Conservation (phyloP, 2,113 vertebrate species). For the Psilopogon haemacephalus region DNA sequence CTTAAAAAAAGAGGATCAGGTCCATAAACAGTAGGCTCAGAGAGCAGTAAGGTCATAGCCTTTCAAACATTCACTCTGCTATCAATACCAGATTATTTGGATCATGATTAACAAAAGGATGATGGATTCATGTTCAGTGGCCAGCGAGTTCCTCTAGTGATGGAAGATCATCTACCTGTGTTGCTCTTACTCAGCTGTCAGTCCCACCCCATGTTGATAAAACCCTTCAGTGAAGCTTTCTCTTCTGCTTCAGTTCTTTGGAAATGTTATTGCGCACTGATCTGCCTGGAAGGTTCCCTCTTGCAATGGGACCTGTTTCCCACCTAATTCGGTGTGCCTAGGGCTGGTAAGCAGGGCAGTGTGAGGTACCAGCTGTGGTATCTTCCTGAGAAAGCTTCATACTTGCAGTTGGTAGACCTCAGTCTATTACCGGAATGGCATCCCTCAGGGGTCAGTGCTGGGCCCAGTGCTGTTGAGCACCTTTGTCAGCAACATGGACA, state of each 20-base stretch:
- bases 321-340: not conserved
- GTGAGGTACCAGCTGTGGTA: not conserved
- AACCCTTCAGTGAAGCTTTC: not conserved
- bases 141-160: not conserved
- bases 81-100: not conserved
- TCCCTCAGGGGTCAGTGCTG: too few species aligned
- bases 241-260: not conserved
- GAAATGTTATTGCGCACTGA: not conserved
- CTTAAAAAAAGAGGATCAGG: not conserved
- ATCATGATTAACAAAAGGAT: not conserved
- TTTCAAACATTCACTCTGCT: not conserved
- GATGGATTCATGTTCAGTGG: not conserved
- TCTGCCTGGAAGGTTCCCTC: not conserved
- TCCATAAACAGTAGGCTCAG: not conserved
- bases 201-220: not conserved
- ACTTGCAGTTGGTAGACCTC: not conserved
- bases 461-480: too few species aligned
- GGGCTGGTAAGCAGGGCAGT: not conserved
- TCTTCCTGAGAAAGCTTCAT: not conserved
- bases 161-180: not conserved
- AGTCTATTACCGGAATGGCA: not conserved
- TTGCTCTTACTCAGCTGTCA: not conserved
- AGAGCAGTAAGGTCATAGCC: not conserved
- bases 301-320: not conserved
- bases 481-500: too few species aligned